These are phyloP conservation scores for Leucophenga maculata DNA, from an alignment of 2,888 invertebrate species.

Conservation along the genomic window DNA sequence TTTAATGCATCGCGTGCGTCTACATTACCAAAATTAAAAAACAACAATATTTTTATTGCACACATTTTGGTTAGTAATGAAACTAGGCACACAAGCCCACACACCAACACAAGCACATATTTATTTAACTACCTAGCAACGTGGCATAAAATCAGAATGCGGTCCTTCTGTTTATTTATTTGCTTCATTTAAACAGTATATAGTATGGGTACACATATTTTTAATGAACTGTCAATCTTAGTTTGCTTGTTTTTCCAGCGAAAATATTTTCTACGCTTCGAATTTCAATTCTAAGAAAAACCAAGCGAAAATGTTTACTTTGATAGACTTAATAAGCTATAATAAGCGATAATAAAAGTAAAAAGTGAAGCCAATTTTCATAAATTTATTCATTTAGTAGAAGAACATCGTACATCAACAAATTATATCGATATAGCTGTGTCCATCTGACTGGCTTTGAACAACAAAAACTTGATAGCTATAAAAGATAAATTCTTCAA, in stretches of 20 bases:
- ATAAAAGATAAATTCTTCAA: too few species aligned
- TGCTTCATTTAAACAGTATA: constrained; percentile 21
- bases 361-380: too few species aligned
- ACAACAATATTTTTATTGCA: constrained; percentile 47
- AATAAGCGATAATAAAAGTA: too few species aligned
- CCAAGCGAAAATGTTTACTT: too few species aligned
- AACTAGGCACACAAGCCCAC: not conserved
- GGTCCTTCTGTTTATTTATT: constrained; percentile 33
- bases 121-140: not conserved
- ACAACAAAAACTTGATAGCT: too few species aligned
- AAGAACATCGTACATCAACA: too few species aligned
- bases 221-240: not conserved
- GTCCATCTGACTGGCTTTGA: too few species aligned
- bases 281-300: too few species aligned
- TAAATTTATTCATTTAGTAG: too few species aligned
- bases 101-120: not conserved
- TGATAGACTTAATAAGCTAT: too few species aligned
- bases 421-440: too few species aligned
- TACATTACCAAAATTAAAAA: constrained; percentile 61
- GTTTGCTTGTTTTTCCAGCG: not conserved
- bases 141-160: not conserved
- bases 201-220: too few species aligned
- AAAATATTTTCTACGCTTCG: constrained; percentile 6
- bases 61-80: constrained; percentile 8
- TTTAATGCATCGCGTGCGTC: constrained; percentile 25